Evolutionary conservation across 1,140 invertebrate species (phyloP).

Genomic region (Eriosoma lanigerum): DNA sequence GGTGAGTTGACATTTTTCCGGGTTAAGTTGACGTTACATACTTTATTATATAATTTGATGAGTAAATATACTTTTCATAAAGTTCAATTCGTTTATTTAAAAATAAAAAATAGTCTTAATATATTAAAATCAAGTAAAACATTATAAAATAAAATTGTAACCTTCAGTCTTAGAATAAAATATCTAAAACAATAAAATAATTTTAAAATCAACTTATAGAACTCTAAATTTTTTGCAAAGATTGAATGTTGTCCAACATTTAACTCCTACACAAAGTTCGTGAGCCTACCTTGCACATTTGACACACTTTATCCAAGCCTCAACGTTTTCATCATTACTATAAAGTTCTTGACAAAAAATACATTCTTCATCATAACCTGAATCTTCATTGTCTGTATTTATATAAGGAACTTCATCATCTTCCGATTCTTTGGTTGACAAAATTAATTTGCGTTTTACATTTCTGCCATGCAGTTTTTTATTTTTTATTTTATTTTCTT

Average conservation of each 20-base stretch:
- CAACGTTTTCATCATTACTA: neutral
- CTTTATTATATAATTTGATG: neutral
- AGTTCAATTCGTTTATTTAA: neutral
- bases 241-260: neutral
- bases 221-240: neutral
- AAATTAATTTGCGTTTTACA: neutral
- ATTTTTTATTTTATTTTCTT: neutral
- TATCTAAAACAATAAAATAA: too few species aligned
- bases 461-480: neutral
- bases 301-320: neutral
- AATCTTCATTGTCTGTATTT: too few species aligned
- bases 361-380: too few species aligned
- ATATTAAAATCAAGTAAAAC: neutral
- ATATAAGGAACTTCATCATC: neutral
- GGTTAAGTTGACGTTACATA: neutral
- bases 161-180: neutral
- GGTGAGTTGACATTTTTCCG: neutral
- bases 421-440: neutral
- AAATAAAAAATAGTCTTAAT: too few species aligned
- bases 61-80: neutral
- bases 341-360: slow-evolving; percentile 7
- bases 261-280: neutral
- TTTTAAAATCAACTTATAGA: too few species aligned
- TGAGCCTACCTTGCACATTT: too few species aligned
- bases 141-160: neutral